A percentile compares a stretch with the other conserved stretches of the same genome.
Evolutionary conservation across 1,140 invertebrate species (phyloP).

Genomic region (honey bee (Apis mellifera)): DNA sequence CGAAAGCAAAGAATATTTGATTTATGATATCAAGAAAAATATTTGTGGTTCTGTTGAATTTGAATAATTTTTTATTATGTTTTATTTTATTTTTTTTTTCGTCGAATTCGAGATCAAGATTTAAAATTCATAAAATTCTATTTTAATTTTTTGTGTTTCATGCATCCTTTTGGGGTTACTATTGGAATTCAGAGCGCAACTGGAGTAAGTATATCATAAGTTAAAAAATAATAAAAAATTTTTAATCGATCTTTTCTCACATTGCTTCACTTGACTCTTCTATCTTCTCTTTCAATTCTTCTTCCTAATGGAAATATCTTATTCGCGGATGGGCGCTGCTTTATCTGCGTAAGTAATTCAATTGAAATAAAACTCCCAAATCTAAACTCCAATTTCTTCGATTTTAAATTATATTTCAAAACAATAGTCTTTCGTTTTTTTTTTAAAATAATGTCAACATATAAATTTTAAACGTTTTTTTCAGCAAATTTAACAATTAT

Average conservation of each 20-base stretch:
- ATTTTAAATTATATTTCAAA: background rate
- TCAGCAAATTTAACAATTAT: background rate
- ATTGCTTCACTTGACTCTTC: conserved; percentile 52
- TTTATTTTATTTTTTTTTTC: background rate
- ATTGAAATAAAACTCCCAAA: conserved; percentile 19
- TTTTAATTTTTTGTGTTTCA: conserved; percentile 80
- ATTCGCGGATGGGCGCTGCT: conserved; percentile 46
- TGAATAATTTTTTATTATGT: background rate
- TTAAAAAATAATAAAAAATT: conserved; percentile 39
- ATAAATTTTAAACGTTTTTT: background rate
- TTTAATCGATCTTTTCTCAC: conserved; percentile 46
- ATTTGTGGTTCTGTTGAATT: background rate
- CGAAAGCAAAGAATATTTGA: background rate
- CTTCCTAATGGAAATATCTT: conserved; percentile 57
- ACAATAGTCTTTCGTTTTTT: background rate
- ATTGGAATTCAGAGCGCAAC: conserved; percentile 82
- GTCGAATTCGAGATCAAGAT: background rate
- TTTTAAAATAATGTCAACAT: background rate
- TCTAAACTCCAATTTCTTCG: background rate
- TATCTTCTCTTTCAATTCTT: conserved; percentile 58
- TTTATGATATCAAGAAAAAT: background rate
- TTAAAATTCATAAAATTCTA: conserved; percentile 53
- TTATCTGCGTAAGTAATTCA: conserved; percentile 55
- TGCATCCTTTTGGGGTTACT: conserved; percentile 75
- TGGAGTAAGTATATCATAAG: conserved; percentile 83